Conservation (phyloP, 2,113 vertebrate genomes). For the human region DNA sequence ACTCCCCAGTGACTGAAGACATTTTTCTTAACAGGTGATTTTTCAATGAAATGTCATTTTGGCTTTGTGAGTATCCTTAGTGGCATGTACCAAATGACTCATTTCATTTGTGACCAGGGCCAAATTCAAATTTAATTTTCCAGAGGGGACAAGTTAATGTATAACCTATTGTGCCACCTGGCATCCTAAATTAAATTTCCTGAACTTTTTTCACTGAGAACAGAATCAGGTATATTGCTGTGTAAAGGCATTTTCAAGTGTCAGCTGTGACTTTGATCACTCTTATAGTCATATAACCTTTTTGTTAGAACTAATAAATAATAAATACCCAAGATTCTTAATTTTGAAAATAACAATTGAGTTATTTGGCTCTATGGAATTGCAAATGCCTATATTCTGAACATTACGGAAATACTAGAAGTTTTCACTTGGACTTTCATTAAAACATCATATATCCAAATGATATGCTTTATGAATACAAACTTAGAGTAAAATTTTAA, state of each 20-base stretch:
- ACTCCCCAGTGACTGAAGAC: slow-evolving; percentile 62
- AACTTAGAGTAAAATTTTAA: not conserved
- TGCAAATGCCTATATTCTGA: not conserved
- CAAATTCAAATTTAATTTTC: slow-evolving; percentile 79
- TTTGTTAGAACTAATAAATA: slow-evolving; percentile 43
- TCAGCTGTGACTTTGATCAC: slow-evolving; percentile 41
- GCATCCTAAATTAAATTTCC: slow-evolving; percentile 73
- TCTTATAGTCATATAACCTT: slow-evolving; percentile 46
- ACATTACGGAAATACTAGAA: slow-evolving; percentile 9
- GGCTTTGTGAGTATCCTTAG: slow-evolving; percentile 73
- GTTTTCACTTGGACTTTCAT: not conserved
- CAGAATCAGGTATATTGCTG: slow-evolving; percentile 61
- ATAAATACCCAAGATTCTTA: slow-evolving; percentile 32
- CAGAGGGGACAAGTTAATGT: slow-evolving; percentile 74
- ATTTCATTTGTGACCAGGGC: slow-evolving; percentile 76
- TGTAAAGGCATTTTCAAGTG: slow-evolving; percentile 58
- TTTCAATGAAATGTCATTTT: slow-evolving; percentile 80
- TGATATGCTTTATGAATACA: not conserved
- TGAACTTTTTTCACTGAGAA: slow-evolving; percentile 60
- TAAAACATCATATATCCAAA: not conserved
- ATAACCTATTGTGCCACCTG: slow-evolving; percentile 74
- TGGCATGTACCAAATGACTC: slow-evolving; percentile 78
- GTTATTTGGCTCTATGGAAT: not conserved
- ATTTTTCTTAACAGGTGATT: slow-evolving; percentile 74
- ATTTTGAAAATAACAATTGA: slow-evolving; percentile 29